Percentiles rank a stretch among this genome's conserved stretches.
phyloP scores from a whole-genome alignment of 2,797 vertebrate species.

The Antennarius maculatus region DNA sequence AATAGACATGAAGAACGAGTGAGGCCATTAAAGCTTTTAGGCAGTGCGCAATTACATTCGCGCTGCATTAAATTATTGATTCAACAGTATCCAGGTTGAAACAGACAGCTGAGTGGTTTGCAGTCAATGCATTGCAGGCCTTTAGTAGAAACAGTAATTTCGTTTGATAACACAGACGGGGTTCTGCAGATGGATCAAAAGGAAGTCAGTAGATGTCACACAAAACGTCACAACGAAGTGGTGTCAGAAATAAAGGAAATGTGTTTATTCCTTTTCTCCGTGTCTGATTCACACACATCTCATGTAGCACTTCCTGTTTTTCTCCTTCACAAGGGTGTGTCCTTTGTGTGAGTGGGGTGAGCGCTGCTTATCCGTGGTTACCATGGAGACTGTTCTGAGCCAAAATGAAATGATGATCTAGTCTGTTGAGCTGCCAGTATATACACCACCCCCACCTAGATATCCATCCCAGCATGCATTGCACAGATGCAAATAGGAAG shows the following conservation, averaged over 20 bases:
- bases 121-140: constrained; percentile 28
- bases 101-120: constrained; percentile 51
- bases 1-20: neutral
- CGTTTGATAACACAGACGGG: neutral
- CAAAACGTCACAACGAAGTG: neutral
- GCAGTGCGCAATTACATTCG: too few species aligned
- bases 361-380: constrained; percentile 63
- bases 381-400: constrained; percentile 73
- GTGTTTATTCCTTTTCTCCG: neutral
- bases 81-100: constrained; percentile 38
- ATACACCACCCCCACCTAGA: constrained; percentile 61
- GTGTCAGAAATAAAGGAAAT: constrained; percentile 1
- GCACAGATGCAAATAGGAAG: constrained; percentile 39
- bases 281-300: constrained; percentile 2
- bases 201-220: neutral
- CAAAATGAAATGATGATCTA: constrained; percentile 69
- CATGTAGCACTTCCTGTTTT: constrained; percentile 69
- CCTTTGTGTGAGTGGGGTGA: constrained; percentile 68
- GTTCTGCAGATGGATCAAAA: constrained; percentile 18
- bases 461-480: constrained; percentile 60
- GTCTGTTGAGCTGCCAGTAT: constrained; percentile 70
- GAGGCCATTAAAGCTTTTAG: constrained; percentile 27
- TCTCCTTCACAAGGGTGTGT: constrained; percentile 70
- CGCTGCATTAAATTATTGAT: constrained; percentile 67
- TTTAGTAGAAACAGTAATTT: constrained; percentile 7